phyloP scores from a whole-genome alignment of 2,797 vertebrate genomes.

The Cottoperca gobio region DNA sequence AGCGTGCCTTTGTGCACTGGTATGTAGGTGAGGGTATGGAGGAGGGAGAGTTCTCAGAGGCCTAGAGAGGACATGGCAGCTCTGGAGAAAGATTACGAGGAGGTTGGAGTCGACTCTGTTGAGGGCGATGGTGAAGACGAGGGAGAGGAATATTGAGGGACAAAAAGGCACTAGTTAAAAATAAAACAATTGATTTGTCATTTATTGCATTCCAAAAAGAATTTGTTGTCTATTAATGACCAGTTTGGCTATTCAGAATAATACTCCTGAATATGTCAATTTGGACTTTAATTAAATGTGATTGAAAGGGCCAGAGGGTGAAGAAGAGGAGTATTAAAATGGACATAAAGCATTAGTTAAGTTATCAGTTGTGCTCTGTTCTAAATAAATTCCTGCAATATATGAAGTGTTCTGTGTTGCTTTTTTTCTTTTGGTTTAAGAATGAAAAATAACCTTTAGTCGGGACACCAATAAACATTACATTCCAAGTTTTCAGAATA shows the following conservation, averaged over 20 bases:
- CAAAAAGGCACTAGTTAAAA: neutral
- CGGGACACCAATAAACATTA: neutral
- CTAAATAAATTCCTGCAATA: slow-evolving; percentile 1
- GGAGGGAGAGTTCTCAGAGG: slow-evolving; percentile 92
- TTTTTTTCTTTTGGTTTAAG: neutral
- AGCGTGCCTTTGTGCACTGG: slow-evolving; percentile 91
- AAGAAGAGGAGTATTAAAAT: no score
- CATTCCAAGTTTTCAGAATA: neutral
- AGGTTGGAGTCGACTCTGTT: slow-evolving; percentile 74
- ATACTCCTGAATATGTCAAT: neutral
- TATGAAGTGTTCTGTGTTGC: neutral
- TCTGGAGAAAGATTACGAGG: slow-evolving; percentile 90
- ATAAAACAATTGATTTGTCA: neutral
- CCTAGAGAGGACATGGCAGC: slow-evolving; percentile 92
- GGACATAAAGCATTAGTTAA: neutral
- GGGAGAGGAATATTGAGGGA: slow-evolving; percentile 12
- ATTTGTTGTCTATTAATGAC: neutral
- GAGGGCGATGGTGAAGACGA: slow-evolving; percentile 16
- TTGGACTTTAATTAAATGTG: neutral
- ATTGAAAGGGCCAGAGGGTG: no score
- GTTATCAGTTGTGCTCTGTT: neutral
- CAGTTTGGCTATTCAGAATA: neutral
- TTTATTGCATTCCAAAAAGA: slow-evolving; percentile 8
- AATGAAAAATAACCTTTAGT: neutral
- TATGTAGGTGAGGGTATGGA: slow-evolving; percentile 93